Base-by-base conservation (phyloP, 1,140 invertebrate genomes). In the Cyclina sinensis region DNA sequence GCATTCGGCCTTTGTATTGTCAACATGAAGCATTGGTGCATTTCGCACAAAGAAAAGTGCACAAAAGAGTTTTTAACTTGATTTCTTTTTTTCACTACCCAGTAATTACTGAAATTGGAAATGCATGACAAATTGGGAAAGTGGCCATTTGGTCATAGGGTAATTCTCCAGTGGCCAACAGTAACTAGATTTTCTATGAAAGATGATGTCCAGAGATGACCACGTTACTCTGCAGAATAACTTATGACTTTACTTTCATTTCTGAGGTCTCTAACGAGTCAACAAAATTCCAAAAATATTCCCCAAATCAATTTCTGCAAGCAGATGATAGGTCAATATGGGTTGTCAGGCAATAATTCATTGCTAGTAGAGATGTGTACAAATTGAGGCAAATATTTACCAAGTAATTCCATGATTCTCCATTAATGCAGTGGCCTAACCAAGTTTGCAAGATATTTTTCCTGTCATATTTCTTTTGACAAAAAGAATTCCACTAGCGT, bases 301-400 rank as follows among this genome's bases (percentile, higher is more conserved):
- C n/a, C 18, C 1, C 21, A 35, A 78, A 78, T 51, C 46, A 51
- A 78, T 54, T 48, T 32, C n/a, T 78, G 16, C 48, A 4, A 5
- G 30, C 74, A 78, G 74, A 78, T 78, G 74, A 78, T 78, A 48
- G 74, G 74, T 78, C 74, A 78, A 48, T 78, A 51, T 51, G 46
- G 74, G 74, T 78, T 78, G 46, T 51, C 74, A 57, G 74, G 4
- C 48, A 24, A 84, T 84, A 73, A 73, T 73, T 84, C 65, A 84
- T 65, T 43, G 16, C 24, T 18, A 70, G 18, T 21, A 32, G 21
- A 24, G 70, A 84, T 84, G 73, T 84, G 68, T 48, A 73, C 59
- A 73, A 46, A 84, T 74, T 84, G 30, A 24, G 24, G 82, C 62
- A 73, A 84, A 84, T 84, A 84, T 84, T 84, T 84, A 84, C 68